phyloP scores from a whole-genome alignment of 2,888 invertebrate genomes.

The Clostera curtula region DNA sequence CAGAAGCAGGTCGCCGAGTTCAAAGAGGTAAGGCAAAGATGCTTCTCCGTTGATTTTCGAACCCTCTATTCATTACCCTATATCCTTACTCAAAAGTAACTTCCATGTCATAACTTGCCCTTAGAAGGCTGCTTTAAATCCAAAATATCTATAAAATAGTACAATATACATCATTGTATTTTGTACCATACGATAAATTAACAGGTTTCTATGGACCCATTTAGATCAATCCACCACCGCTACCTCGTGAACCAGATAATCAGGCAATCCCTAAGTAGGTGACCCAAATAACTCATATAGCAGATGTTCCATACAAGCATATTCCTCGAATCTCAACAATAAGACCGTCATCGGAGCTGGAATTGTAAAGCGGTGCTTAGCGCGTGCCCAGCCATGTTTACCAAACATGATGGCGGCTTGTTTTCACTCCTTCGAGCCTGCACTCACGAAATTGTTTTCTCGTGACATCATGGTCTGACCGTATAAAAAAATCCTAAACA shows the following conservation, averaged over 20 bases:
- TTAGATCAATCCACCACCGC: no score
- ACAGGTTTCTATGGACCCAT: no score
- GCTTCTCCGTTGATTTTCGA: no score
- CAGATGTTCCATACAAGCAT: background rate
- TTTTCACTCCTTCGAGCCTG: constrained; percentile 16
- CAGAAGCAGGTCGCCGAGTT: constrained; percentile 97
- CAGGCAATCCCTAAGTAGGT: no score
- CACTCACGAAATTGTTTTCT: constrained; percentile 28
- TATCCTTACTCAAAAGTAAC: no score
- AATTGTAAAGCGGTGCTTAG: constrained; percentile 27
- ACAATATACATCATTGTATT: no score
- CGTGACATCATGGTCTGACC: constrained; percentile 21
- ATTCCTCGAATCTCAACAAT: constrained; percentile 12
- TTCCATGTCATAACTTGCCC: no score
- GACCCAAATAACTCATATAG: background rate
- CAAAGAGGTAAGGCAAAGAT: constrained; percentile 91
- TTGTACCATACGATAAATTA: no score
- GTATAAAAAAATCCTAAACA: background rate
- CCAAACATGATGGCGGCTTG: constrained; percentile 32
- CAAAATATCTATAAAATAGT: no score
- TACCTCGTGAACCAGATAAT: no score
- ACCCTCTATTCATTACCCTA: no score
- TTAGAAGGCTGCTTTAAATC: no score
- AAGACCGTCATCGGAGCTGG: constrained; percentile 10
- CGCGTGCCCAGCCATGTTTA: constrained; percentile 41